Conservation (phyloP, 2,113 vertebrate genomes). For the Cynocephalus volans region DNA sequence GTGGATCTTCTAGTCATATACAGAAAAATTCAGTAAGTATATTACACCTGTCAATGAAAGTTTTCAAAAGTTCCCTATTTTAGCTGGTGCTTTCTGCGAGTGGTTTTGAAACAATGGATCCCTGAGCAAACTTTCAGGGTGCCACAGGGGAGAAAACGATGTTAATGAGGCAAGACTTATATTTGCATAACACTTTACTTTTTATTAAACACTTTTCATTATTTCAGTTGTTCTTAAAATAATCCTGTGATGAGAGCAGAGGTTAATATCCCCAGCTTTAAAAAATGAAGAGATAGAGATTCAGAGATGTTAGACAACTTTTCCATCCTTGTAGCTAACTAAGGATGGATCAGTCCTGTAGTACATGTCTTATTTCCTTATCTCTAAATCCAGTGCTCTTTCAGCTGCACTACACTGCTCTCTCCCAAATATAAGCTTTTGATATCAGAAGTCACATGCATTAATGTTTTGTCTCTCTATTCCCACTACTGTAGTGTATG, state of each 20-base stretch:
- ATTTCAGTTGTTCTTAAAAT: constrained; percentile 56
- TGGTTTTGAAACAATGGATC: constrained; percentile 10
- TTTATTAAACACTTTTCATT: constrained; percentile 20
- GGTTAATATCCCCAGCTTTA: neutral
- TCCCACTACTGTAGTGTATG: neutral
- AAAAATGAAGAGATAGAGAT: neutral
- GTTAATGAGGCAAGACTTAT: neutral
- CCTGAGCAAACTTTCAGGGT: neutral
- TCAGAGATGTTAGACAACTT: constrained; percentile 11
- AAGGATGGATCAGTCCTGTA: neutral
- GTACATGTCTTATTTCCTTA: neutral
- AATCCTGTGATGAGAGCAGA: neutral
- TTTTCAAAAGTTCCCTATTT: neutral
- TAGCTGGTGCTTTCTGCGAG: constrained; percentile 12
- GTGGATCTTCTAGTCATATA: neutral
- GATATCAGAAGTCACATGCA: neutral
- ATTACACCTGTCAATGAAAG: neutral
- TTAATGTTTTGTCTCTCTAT: neutral
- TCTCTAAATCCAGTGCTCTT: neutral
- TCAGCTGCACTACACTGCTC: neutral
- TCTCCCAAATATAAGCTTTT: neutral
- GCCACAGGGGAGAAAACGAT: neutral
- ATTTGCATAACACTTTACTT: constrained; percentile 26
- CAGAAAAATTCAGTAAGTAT: constrained; percentile 15
- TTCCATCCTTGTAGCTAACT: neutral